Percentiles rank a stretch among this genome's conserved stretches.
phyloP scores from a whole-genome alignment of 2,888 invertebrate genomes.

The Pyrrhia umbra region DNA sequence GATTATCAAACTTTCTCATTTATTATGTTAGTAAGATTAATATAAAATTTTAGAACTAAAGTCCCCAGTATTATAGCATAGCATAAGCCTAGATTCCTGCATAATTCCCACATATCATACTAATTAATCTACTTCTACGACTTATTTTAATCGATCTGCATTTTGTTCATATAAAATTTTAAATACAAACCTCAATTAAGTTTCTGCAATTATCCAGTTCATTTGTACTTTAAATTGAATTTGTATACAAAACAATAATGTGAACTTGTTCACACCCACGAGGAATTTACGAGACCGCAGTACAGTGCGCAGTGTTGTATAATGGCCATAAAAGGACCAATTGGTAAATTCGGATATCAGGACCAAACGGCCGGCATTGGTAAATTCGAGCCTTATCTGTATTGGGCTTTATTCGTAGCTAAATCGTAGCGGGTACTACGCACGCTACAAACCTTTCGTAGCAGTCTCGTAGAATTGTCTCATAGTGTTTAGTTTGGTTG shows the following conservation, averaged over 20 bases:
- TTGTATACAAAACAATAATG: slow-evolving; percentile 40
- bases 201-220: slow-evolving; percentile 4
- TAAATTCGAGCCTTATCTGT: slow-evolving; percentile 32
- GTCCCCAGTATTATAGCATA: too few species aligned
- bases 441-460: slow-evolving; percentile 53
- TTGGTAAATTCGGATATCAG: slow-evolving; percentile 48
- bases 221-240: slow-evolving; percentile 34
- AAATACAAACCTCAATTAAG: slow-evolving; percentile 16
- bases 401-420: slow-evolving; percentile 44
- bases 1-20: too few species aligned
- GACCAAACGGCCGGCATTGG: slow-evolving; percentile 33
- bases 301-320: slow-evolving; percentile 38
- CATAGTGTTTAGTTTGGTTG: slow-evolving; percentile 3
- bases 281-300: slow-evolving; percentile 49
- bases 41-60: too few species aligned
- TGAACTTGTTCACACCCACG: slow-evolving; percentile 29
- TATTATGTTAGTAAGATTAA: too few species aligned
- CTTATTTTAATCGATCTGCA: too few species aligned
- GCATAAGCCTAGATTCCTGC: too few species aligned
- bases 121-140: too few species aligned
- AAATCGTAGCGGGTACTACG: slow-evolving; percentile 52
- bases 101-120: too few species aligned
- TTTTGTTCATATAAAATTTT: too few species aligned
- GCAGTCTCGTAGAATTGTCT: slow-evolving; percentile 40
- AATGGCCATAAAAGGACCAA: slow-evolving; percentile 39